Conservation (phyloP, 2,797 vertebrate genomes). For the Rhinichthys osculus region DNA sequence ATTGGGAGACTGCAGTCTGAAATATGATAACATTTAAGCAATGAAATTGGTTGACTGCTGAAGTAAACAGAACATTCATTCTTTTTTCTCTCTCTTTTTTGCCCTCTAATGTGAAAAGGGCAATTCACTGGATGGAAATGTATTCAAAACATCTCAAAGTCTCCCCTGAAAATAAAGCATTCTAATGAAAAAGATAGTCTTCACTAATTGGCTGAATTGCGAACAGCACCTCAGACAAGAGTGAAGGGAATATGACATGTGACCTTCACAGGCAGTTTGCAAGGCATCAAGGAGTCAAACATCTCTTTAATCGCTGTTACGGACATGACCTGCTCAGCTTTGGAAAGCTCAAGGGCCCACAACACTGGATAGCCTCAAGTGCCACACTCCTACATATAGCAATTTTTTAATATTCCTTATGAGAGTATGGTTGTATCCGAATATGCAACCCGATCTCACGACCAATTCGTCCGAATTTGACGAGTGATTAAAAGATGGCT, state of each 20-base stretch:
- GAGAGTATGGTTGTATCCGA: background rate
- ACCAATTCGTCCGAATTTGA: too few relatives aligned
- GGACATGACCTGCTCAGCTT: background rate
- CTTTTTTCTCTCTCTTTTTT: conserved; percentile 37
- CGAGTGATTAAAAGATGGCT: too few relatives aligned
- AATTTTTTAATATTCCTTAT: background rate
- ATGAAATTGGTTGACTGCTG: conserved; percentile 57
- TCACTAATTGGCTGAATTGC: conserved; percentile 28
- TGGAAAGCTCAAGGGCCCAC: background rate
- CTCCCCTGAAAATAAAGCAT: conserved; percentile 45
- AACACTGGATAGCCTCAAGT: background rate
- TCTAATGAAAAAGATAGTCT: conserved; percentile 37
- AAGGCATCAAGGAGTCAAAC: background rate
- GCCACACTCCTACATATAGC: background rate
- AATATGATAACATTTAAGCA: conserved; percentile 61
- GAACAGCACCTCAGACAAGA: background rate
- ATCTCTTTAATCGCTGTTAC: background rate
- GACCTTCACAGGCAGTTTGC: background rate
- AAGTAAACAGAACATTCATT: conserved; percentile 55
- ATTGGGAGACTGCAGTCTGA: conserved; percentile 46
- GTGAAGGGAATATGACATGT: conserved; percentile 4
- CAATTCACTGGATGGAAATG: conserved; percentile 42
- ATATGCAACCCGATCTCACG: background rate
- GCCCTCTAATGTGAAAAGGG: conserved; percentile 52
- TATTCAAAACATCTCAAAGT: conserved; percentile 32